These are phyloP conservation scores for Crotalus horridus DNA, from an alignment of 2,113 vertebrate genomes.

Conservation along the genomic window DNA sequence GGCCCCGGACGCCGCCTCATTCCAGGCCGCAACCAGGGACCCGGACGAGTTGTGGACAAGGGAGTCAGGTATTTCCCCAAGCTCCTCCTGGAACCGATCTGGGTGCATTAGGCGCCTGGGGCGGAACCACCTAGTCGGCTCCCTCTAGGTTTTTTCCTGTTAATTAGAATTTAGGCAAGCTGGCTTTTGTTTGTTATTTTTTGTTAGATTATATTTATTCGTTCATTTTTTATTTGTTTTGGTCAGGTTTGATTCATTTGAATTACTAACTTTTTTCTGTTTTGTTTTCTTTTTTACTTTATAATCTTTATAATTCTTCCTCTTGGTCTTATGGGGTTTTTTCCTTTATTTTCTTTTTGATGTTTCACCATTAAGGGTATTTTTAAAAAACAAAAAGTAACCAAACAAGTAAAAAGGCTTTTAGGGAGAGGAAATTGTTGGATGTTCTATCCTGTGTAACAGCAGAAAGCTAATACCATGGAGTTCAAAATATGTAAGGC, in stretches of 20 bases:
- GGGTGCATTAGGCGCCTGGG: too few species aligned
- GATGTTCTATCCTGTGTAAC: background rate
- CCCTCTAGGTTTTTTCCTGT: background rate
- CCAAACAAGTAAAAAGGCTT: background rate
- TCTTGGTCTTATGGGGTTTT: background rate
- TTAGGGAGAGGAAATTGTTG: background rate
- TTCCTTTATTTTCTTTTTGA: background rate
- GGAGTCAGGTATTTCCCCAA: too few species aligned
- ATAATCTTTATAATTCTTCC: background rate
- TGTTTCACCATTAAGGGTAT: background rate
- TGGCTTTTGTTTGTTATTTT: background rate
- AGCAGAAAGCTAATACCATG: background rate
- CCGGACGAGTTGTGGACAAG: too few species aligned
- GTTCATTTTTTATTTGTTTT: background rate
- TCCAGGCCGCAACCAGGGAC: too few species aligned
- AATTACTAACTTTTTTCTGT: background rate
- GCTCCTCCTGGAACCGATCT: too few species aligned
- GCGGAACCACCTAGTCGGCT: too few species aligned
- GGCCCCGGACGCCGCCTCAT: too few species aligned
- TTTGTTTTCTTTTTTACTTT: background rate
- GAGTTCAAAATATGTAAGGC: background rate
- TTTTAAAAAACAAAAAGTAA: background rate
- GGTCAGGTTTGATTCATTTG: background rate
- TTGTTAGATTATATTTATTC: background rate
- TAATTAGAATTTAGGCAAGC: background rate